Evolutionary conservation across 2,888 invertebrate genomes (phyloP).

Genomic region (Leptogaster cylindrica): DNA sequence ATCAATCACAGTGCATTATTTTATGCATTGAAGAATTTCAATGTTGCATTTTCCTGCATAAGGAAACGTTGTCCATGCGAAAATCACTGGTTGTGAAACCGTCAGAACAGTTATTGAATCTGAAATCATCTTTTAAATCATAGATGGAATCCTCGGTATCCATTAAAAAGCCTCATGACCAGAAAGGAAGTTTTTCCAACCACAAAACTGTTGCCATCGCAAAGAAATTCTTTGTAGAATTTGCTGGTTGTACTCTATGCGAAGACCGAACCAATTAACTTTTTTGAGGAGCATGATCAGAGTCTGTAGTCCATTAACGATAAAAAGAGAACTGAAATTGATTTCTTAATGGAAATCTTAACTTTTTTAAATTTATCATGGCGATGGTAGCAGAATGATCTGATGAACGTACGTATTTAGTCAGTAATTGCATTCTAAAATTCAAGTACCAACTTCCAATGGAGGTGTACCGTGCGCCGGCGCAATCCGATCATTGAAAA

Average conservation of each 20-base stretch:
- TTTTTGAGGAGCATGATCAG: constrained; percentile 21
- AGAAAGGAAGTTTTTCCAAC: too few species aligned
- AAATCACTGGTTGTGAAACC: not conserved
- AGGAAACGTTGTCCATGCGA: too few species aligned
- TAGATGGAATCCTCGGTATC: too few species aligned
- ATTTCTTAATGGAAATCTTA: constrained; percentile 37
- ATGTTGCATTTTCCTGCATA: too few species aligned
- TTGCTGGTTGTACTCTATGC: constrained; percentile 8
- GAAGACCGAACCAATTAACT: constrained; percentile 27
- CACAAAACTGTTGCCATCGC: too few species aligned
- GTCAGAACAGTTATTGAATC: not conserved
- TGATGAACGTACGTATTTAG: constrained; percentile 1
- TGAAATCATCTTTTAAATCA: too few species aligned
- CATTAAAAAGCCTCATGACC: too few species aligned
- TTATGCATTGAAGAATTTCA: too few species aligned
- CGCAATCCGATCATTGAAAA: too few species aligned
- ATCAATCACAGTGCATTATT: too few species aligned
- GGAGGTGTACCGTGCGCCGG: too few species aligned
- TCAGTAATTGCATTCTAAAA: not conserved
- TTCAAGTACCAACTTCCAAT: too few species aligned
- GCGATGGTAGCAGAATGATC: not conserved
- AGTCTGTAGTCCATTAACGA: not conserved
- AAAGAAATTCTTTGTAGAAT: constrained; percentile 4
- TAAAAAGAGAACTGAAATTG: constrained; percentile 32
- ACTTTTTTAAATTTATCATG: constrained; percentile 18